phyloP scores from a whole-genome alignment of 2,113 vertebrate genomes.

The Mesitornis unicolor region DNA sequence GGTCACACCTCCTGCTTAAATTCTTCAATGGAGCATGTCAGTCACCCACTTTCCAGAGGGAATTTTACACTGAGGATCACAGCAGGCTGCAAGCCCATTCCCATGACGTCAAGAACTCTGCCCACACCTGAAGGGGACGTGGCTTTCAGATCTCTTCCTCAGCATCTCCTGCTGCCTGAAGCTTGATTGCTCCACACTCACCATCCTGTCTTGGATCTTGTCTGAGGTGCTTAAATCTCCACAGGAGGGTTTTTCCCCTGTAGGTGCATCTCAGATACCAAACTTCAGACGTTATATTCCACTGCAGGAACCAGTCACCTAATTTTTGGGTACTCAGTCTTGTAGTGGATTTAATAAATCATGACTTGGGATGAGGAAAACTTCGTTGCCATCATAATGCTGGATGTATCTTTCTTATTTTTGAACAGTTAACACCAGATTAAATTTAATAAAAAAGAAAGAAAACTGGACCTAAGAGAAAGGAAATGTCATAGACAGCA shows the following conservation, averaged over 20 bases:
- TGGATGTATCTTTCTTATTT: background rate
- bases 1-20: background rate
- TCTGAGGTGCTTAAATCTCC: background rate
- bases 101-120: background rate
- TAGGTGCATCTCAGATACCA: background rate
- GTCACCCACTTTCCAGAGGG: background rate
- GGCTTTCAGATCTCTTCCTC: background rate
- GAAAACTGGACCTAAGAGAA: background rate
- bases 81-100: background rate
- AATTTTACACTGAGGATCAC: background rate
- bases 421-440: background rate
- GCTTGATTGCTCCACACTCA: background rate
- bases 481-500: background rate
- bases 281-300: background rate
- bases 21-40: background rate
- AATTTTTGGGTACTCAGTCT: background rate
- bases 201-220: background rate
- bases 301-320: background rate
- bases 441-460: background rate
- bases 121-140: background rate
- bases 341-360: background rate
- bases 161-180: background rate
- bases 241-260: fast-evolving
- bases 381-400: background rate
- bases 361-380: background rate